Conservation (phyloP, 2,888 invertebrate species). For the Cistogaster globosa region DNA sequence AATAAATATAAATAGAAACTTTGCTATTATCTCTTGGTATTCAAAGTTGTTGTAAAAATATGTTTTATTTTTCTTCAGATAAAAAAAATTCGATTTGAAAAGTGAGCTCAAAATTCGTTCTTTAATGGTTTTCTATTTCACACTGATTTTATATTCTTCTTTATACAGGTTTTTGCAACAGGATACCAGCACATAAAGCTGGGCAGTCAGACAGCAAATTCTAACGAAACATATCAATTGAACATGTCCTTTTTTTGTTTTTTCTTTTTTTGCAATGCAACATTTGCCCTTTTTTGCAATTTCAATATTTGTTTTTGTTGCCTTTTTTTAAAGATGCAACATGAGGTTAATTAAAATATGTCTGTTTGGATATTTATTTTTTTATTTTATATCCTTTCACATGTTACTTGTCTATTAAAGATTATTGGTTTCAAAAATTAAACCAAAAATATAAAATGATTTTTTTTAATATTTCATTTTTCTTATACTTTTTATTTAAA, state of each 20-base stretch:
- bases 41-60: no score
- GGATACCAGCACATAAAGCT: not conserved
- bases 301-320: not conserved
- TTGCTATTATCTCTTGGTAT: no score
- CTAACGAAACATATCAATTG: slow-evolving; percentile 53
- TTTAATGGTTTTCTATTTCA: not conserved
- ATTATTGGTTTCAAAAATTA: slow-evolving; percentile 16
- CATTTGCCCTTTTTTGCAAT: no score
- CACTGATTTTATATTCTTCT: not conserved
- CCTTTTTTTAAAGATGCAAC: slow-evolving; percentile 23
- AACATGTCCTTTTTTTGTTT: not conserved
- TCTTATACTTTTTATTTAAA: no score
- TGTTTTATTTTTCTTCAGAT: no score
- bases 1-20: not conserved
- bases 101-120: slow-evolving; percentile 10
- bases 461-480: no score
- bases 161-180: not conserved
- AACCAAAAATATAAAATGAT: not conserved
- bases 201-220: slow-evolving; percentile 6
- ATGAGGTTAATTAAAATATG: slow-evolving; percentile 65
- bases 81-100: not conserved
- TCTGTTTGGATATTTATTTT: not conserved
- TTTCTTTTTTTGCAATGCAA: not conserved
- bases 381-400: slow-evolving; percentile 14
- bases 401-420: not conserved